A percentile compares a stretch with the other conserved stretches of the same genome.
These are phyloP conservation scores for Cricetomys ansorgei DNA, from an alignment of 2,113 vertebrate species.

Conservation along the genomic window DNA sequence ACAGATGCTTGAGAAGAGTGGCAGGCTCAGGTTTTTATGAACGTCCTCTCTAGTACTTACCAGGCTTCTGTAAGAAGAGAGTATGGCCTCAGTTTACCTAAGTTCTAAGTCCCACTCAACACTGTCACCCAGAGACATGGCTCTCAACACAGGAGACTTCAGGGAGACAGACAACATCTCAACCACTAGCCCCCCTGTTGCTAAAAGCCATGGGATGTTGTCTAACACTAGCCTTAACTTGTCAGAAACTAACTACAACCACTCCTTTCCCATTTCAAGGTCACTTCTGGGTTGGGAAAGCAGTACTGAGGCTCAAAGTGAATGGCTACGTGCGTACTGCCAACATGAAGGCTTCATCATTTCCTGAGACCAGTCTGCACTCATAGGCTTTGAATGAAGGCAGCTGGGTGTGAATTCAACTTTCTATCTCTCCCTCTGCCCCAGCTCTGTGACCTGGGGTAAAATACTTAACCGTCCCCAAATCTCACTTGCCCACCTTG, in stretches of 20 bases:
- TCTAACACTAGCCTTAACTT: not conserved
- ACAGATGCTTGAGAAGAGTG: not conserved
- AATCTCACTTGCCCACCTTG: not conserved
- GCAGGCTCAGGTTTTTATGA: not conserved
- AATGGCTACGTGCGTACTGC: not conserved
- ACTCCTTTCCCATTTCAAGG: not conserved
- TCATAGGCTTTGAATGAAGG: not conserved
- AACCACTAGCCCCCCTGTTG: not conserved
- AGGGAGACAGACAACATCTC: not conserved
- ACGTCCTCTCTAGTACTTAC: not conserved
- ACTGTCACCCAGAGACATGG: not conserved
- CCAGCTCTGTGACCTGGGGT: not conserved
- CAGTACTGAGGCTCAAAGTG: not conserved
- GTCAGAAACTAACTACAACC: not conserved
- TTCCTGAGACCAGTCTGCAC: not conserved
- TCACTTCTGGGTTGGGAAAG: not conserved
- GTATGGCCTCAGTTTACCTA: not conserved
- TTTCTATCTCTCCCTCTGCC: not conserved
- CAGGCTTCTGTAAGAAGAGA: not conserved
- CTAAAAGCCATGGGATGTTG: not conserved
- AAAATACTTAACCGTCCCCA: not conserved
- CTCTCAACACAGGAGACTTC: not conserved
- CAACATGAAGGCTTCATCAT: not conserved
- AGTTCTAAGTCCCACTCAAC: not conserved
- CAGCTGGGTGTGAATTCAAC: not conserved